Base-by-base conservation (phyloP, 1,140 invertebrate species). In the Drosophila nigrodunni region DNA sequence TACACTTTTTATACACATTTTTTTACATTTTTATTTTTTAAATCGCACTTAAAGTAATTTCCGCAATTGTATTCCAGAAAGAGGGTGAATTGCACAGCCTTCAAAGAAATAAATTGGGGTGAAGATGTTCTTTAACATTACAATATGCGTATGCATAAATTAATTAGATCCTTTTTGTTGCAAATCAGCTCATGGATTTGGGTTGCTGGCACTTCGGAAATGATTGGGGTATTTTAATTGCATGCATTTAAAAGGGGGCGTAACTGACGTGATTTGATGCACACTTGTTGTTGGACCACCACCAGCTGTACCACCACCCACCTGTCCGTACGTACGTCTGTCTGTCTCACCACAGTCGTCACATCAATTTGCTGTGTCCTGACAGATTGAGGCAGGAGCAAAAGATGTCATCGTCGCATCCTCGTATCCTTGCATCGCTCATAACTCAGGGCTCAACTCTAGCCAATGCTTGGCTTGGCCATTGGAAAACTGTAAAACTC, bases 401-500 rank as follows among this genome's bases (percentile, higher is more conserved):
- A 41, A 62, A 57, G 59, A 74, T 62, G 50, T 74, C 58, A 61
- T 59, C 54, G 52, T 70, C 35, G 41, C 69, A 57, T 43, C 46
- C 52, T 50, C 46, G 30, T 30, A 39, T 66, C 35, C 25, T 73
- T 7, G 46, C 64, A 75, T 74, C 76, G 69, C 77, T 80, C 83
- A 87, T 87, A 79, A 82, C 70, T 79, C 65, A 71, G 50, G 25
- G 54, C 50, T 41, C 69, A 60, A 43, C 64, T 62, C 60, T 57
- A 54, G 25, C 52, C 59, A 67, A 39, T 39, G 37, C 37, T 58
- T 30, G 25, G 25, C 44, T 34, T 35, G 54, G 46, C 30, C 60
- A 52, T 41, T 71, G 65, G 72, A 75, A 83, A 88, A 78, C 70
- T 73, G 86, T 49, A 80, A 83, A 88, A 89, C 85, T 78, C 85